Evolutionary conservation across 2,113 vertebrate species (phyloP).

Genomic region (Isurus oxyrinchus): DNA sequence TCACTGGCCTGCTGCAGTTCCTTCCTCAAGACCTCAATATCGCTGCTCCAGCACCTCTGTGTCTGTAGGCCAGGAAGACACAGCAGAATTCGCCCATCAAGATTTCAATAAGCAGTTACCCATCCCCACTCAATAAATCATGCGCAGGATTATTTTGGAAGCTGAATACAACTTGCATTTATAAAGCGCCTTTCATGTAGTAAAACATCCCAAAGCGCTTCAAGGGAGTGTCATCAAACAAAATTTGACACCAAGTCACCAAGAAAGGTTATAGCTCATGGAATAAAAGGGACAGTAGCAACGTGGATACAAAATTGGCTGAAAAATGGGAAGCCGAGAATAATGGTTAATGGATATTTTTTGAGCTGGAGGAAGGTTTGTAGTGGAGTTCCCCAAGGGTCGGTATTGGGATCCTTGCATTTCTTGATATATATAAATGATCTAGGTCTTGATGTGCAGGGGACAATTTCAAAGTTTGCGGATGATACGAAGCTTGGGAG

Average conservation of each 20-base stretch:
- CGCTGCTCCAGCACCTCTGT: conserved; percentile 54
- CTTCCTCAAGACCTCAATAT: conserved; percentile 53
- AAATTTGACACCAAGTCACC: background rate
- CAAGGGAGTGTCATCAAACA: background rate
- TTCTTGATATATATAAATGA: too few relatives aligned
- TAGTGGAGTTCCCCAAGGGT: too few relatives aligned
- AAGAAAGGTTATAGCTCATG: too few relatives aligned
- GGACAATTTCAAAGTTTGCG: too few relatives aligned
- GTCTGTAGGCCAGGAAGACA: conserved; percentile 37
- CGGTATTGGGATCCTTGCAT: too few relatives aligned
- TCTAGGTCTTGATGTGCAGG: too few relatives aligned
- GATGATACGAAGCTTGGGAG: too few relatives aligned
- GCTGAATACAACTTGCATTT: background rate
- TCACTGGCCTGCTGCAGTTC: conserved; percentile 60
- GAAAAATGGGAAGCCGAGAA: too few relatives aligned
- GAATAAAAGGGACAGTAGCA: too few relatives aligned
- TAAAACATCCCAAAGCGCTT: background rate
- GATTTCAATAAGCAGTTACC: background rate
- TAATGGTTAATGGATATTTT: too few relatives aligned
- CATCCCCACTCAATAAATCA: background rate
- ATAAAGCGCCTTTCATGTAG: background rate
- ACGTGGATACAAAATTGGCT: too few relatives aligned
- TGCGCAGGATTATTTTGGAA: background rate
- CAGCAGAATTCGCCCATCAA: background rate
- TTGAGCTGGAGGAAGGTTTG: too few relatives aligned